Evolutionary conservation across 2,888 invertebrate genomes (phyloP).

Genomic region (Ormyrus nitidulus): DNA sequence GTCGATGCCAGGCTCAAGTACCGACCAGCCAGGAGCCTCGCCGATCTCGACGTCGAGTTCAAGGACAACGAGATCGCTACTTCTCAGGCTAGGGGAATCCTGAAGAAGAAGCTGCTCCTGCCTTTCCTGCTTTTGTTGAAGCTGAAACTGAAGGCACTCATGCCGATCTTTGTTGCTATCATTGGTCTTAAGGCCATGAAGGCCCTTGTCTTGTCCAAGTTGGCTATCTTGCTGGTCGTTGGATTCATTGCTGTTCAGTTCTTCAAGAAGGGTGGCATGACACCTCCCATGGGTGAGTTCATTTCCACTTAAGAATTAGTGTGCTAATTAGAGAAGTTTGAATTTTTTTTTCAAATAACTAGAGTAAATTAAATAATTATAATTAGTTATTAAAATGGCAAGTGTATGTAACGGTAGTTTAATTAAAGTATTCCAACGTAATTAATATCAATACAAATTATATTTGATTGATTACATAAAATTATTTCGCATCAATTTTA

Average conservation of each 20-base stretch:
- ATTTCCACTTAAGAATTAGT: not conserved
- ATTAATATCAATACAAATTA: not conserved
- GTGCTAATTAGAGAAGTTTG: too few relatives aligned
- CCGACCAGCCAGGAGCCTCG: conserved; percentile 71
- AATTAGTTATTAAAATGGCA: too few relatives aligned
- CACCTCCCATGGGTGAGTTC: conserved; percentile 69
- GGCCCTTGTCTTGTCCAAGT: conserved; percentile 89
- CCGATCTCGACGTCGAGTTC: conserved; percentile 75
- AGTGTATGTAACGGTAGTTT: too few relatives aligned
- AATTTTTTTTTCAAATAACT: too few relatives aligned
- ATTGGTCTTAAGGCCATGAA: conserved; percentile 89
- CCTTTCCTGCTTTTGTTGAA: conserved; percentile 88
- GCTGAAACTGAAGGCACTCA: conserved; percentile 88
- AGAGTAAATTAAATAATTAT: too few relatives aligned
- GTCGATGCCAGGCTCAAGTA: conserved; percentile 70
- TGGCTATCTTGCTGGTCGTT: conserved; percentile 87
- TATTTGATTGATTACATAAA: too few relatives aligned
- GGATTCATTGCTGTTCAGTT: conserved; percentile 89
- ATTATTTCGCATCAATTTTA: too few relatives aligned
- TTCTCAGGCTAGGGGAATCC: conserved; percentile 81
- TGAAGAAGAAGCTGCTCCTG: conserved; percentile 89
- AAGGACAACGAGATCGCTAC: conserved; percentile 67
- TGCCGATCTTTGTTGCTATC: conserved; percentile 87
- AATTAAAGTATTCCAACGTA: not conserved
- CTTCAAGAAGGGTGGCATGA: conserved; percentile 85